Conservation (phyloP, 2,113 vertebrate species). For the Platycercus adscitus region DNA sequence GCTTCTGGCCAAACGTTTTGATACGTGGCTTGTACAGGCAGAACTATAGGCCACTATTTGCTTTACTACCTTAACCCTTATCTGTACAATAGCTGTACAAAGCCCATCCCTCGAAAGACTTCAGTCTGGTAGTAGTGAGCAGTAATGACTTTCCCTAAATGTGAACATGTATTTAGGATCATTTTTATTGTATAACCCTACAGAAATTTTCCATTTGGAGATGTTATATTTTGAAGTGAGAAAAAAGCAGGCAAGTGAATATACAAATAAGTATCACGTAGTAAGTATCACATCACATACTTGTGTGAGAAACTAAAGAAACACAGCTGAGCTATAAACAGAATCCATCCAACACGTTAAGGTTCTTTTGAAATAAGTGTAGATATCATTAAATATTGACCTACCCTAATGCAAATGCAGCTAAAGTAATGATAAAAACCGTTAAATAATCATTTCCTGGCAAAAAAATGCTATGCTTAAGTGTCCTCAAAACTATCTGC, state of each 20-base stretch:
- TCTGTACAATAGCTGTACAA: background rate
- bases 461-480: background rate
- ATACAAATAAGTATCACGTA: background rate
- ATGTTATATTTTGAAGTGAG: background rate
- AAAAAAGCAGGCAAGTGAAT: background rate
- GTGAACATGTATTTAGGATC: background rate
- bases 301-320: background rate
- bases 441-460: conserved; percentile 23
- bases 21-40: background rate
- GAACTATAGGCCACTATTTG: background rate
- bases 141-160: background rate
- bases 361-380: background rate
- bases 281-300: background rate
- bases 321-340: background rate
- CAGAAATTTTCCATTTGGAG: background rate
- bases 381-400: background rate
- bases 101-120: background rate
- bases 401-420: background rate
- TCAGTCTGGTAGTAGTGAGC: background rate
- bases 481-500: background rate
- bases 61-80: background rate
- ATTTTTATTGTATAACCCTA: background rate
- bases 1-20: background rate
- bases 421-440: background rate
- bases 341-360: background rate